Evolutionary conservation across 1,140 invertebrate genomes (phyloP).

Genomic region (Drosophila mojavensis): DNA sequence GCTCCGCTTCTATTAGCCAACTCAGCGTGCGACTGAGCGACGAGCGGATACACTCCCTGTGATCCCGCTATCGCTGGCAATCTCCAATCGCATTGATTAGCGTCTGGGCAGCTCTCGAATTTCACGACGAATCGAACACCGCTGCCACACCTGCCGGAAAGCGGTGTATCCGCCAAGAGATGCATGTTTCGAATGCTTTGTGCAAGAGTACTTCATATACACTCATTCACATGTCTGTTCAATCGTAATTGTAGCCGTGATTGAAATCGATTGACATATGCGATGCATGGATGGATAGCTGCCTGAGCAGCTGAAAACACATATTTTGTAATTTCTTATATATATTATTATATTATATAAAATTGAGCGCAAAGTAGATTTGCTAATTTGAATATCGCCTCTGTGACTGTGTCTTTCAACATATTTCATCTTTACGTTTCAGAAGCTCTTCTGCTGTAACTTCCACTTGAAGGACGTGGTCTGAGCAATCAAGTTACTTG

Average conservation of each 20-base stretch:
- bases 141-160: slow-evolving; percentile 70
- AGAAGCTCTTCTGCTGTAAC: too few species aligned
- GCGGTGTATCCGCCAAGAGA: slow-evolving; percentile 3
- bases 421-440: too few species aligned
- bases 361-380: too few species aligned
- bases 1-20: slow-evolving; percentile 6
- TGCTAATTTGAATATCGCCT: too few species aligned
- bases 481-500: too few species aligned
- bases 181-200: slow-evolving; percentile 13
- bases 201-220: neutral
- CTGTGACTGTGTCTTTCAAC: too few species aligned
- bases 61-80: slow-evolving; percentile 40
- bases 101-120: slow-evolving; percentile 33
- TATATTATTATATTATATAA: too few species aligned
- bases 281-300: too few species aligned
- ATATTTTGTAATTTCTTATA: too few species aligned
- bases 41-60: slow-evolving; percentile 56
- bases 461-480: too few species aligned
- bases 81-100: slow-evolving; percentile 60
- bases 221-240: neutral
- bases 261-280: slow-evolving; percentile 1
- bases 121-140: slow-evolving; percentile 46
- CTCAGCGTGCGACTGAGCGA: neutral
- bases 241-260: slow-evolving; percentile 3
- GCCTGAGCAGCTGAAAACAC: too few species aligned